Conservation (phyloP, 2,888 invertebrate species). For the Drosophila cognata region DNA sequence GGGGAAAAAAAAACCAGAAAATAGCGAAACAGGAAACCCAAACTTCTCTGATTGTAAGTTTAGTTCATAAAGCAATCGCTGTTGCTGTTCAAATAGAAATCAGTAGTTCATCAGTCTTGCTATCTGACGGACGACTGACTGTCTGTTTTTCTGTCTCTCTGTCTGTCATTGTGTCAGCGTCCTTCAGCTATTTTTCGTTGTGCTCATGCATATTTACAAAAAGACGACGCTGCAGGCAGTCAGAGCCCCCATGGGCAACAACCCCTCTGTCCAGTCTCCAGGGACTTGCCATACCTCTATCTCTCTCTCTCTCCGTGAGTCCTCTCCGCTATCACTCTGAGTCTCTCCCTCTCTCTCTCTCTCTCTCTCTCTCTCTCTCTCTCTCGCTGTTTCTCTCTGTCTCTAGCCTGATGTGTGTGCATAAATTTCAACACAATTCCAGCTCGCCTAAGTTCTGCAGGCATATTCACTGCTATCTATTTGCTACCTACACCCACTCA, state of each 20-base stretch:
- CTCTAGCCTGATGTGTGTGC: constrained; percentile 44
- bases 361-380: neutral
- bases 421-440: constrained; percentile 64
- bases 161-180: constrained; percentile 40
- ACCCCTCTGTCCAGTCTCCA: constrained; percentile 33
- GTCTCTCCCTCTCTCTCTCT: constrained; percentile 6
- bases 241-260: constrained; percentile 15
- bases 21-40: constrained; percentile 26
- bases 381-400: constrained; percentile 6
- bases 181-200: constrained; percentile 66
- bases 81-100: constrained; percentile 56
- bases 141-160: constrained; percentile 14
- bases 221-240: constrained; percentile 35
- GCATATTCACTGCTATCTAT: constrained; percentile 25
- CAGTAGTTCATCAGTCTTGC: constrained; percentile 42
- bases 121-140: constrained; percentile 7
- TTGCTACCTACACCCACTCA: neutral
- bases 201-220: constrained; percentile 71
- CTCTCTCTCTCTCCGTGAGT: constrained; percentile 5
- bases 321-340: neutral
- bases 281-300: constrained; percentile 25
- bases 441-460: constrained; percentile 15
- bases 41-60: constrained; percentile 16
- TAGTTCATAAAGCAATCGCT: constrained; percentile 29
- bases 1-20: neutral